phyloP scores from a whole-genome alignment of 2,113 vertebrate species.

The Oceanites oceanicus region DNA sequence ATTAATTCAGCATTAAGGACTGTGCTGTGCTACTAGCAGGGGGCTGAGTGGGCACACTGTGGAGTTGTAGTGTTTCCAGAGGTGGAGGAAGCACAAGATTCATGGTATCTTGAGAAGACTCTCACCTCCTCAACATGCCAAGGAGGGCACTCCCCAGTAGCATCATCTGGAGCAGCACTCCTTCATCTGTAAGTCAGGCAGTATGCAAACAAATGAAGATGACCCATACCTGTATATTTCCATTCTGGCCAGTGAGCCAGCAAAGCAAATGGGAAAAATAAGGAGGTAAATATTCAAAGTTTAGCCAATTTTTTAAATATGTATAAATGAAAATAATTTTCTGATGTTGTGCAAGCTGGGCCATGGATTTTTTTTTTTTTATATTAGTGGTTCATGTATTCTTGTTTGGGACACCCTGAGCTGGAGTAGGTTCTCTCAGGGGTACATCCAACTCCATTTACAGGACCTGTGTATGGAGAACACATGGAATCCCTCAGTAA shows the following conservation, averaged over 20 bases:
- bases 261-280: neutral
- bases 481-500: neutral
- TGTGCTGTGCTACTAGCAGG: neutral
- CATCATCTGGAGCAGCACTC: neutral
- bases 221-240: neutral
- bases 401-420: neutral
- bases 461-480: neutral
- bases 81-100: neutral
- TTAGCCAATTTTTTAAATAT: neutral
- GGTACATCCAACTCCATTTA: neutral
- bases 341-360: neutral
- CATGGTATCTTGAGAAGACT: neutral
- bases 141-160: neutral
- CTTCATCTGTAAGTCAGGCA: neutral
- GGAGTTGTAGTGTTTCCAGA: neutral
- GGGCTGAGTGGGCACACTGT: neutral
- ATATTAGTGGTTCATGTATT: neutral
- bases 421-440: neutral
- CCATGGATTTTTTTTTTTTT: neutral
- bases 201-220: neutral
- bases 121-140: neutral
- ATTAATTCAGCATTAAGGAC: neutral
- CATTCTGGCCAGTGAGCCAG: neutral
- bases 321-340: neutral
- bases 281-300: neutral